A percentile compares a stretch with the other conserved stretches of the same genome.
Evolutionary conservation across 2,113 vertebrate species (phyloP).

Genomic region (Callorhinus ursinus): DNA sequence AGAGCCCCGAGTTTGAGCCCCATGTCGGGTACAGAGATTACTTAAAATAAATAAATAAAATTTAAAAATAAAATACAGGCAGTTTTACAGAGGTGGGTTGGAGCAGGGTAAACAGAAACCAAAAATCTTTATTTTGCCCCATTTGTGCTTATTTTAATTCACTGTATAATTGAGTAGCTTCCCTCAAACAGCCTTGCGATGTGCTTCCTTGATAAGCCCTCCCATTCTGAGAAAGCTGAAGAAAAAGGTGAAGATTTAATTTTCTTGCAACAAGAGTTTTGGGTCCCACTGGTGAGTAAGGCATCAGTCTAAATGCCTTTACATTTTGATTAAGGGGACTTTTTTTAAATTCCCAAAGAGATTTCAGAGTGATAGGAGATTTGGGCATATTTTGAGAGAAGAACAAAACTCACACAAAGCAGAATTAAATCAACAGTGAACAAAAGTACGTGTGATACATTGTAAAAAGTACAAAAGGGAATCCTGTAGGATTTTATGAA

Average conservation of each 20-base stretch:
- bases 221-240: background rate
- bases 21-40: background rate
- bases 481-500: background rate
- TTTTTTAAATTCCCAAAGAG: background rate
- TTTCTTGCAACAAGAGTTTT: slow-evolving; percentile 43
- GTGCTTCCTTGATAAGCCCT: background rate
- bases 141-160: background rate
- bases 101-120: background rate
- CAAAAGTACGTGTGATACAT: background rate
- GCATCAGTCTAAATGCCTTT: background rate
- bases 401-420: background rate
- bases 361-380: slow-evolving; percentile 3
- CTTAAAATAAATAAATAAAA: background rate
- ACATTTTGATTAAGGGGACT: slow-evolving; percentile 36
- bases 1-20: background rate
- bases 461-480: background rate
- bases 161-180: background rate
- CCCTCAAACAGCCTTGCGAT: background rate
- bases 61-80: background rate
- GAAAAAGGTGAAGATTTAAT: background rate
- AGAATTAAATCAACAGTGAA: background rate
- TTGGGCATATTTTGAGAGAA: slow-evolving; percentile 11
- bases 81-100: background rate
- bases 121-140: background rate
- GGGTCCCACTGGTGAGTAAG: background rate